Base-by-base conservation (phyloP, 2,797 vertebrate species). In the Clamator glandarius region DNA sequence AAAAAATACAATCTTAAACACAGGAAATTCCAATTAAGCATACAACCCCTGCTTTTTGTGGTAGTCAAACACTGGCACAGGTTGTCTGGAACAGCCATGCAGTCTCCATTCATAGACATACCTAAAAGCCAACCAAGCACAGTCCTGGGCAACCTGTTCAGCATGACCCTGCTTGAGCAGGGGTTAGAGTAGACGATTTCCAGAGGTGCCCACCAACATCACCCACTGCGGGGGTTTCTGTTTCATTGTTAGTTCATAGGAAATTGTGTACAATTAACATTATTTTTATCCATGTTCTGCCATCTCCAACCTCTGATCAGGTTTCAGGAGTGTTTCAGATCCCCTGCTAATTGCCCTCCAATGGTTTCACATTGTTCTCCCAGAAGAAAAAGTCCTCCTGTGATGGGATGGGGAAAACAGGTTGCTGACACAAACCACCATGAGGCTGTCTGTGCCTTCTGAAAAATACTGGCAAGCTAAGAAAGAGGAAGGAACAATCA, bases 11-110 rank as follows among this genome's bases (percentile, higher is more conserved):
- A 54, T 72, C 11, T 7, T 16, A 41, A 70, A 9, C 1, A 20
- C 11, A 19, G 36, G 44, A 26, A 52, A 59, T 39, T 29, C 44
- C 15, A 35, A 8, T 39, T 39, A 16, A 33, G 35, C 16, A n/a
- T 2, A 33, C 6, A 61, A 51, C 36, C 3, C 1, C 2, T 10
- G 6, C 6, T 6, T 18, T 35, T 36, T 7, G 42, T 0, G 2
- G 55, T 13, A 51, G 48, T 39, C 42, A 44, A 44, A 44, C 42
- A 44, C 42, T 44, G 42, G 42, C 12, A 29, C 21, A 8, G 29
- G 36, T 3, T 59, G 46, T 4, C 41, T 21, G 29, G 21, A 63
- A 63, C 59, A 58, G 58, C 35, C 15, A 10, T 42, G 51, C 51
- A 61, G 64, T 11, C 19, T 73, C 61, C 46, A 35, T 21, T 42